Evolutionary conservation across 2,797 vertebrate genomes (phyloP), one percentile per base, ranked within the genome.

Genomic region (Rhodeus uyekii): DNA sequence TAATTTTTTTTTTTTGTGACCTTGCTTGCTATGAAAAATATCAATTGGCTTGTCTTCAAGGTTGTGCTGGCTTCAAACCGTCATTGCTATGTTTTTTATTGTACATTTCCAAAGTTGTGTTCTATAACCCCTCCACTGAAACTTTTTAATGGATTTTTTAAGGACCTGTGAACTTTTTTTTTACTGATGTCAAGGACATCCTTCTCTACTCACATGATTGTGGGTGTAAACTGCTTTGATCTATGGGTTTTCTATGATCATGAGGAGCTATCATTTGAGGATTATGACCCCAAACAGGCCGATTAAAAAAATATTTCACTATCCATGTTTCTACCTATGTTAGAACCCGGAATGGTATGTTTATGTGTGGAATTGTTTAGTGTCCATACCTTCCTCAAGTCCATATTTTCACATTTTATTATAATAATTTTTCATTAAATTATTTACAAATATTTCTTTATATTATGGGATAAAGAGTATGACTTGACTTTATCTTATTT

Each of bases 181-280:
- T 4, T 78, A n/a, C 8, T 78, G 8, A 27, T 65, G 22, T 50
- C 61, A 5, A 34, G 8, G 34, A 12, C 6, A 8, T 27, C 61
- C 3, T 24, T 3, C 14, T 1, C 1, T 14, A 7, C 3, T 14
- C 61, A 78, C 2, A n/a, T 65, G 8, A 34, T 50, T 24, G 44
- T 2, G 5, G 61, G 14, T 2, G 18, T 50, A 42, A 14, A 18
- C 32, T 0, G 2, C 5, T 65, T 24, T 3, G 22, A 78, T 78
- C 60, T 2, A 65, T 78, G 76, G 61, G 14, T 63, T 36, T 32
- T 65, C 22, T 78, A 78, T 10, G 61, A 78, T 27, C 9, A 78
- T 67, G 32, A 22, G 4, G 12, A 29, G n/a, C 3, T 32, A 4
- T 8, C 5, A 2, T 29, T 8, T 78, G 3, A 4, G 0, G 9